Percentiles rank a stretch among this genome's conserved stretches.
These are phyloP conservation scores for Fistularia commersonii DNA, from an alignment of 2,797 vertebrate genomes.

Conservation along the genomic window DNA sequence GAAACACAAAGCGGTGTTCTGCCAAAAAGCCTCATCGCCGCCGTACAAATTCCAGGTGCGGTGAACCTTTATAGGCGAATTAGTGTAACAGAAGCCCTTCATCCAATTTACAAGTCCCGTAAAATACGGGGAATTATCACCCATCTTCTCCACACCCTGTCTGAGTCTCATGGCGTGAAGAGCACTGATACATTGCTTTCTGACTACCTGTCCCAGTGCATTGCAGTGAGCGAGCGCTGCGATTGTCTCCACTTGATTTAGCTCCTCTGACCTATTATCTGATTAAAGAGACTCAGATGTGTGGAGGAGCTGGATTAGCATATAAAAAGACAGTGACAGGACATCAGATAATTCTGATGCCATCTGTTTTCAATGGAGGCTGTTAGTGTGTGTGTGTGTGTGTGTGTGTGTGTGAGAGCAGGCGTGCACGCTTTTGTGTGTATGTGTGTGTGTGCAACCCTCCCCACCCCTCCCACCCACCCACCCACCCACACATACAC, in stretches of 20 bases:
- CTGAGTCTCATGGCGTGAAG: conserved; percentile 11
- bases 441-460: neutral
- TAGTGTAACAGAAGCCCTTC: conserved; percentile 7
- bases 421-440: too few species aligned
- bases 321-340: conserved; percentile 67
- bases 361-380: conserved; percentile 60
- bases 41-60: conserved; percentile 15
- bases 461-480: conserved; percentile 2
- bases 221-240: conserved; percentile 34
- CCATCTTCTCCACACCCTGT: conserved; percentile 2
- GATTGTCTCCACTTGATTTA: conserved; percentile 53
- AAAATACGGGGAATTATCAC: conserved; percentile 12
- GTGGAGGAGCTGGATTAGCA: conserved; percentile 62
- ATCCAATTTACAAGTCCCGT: conserved; percentile 7
- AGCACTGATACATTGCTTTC: conserved; percentile 19
- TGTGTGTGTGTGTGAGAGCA: neutral
- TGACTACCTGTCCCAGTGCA: conserved; percentile 22
- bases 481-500: too few species aligned
- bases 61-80: neutral
- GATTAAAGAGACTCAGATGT: conserved; percentile 52
- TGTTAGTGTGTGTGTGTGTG: conserved; percentile 22
- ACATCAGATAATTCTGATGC: conserved; percentile 58
- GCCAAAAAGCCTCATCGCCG: conserved; percentile 7
- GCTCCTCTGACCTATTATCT: conserved; percentile 61
- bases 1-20: conserved; percentile 16